Evolutionary conservation across 2,797 vertebrate species (phyloP).

Genomic region (Apogon hyalosoma): DNA sequence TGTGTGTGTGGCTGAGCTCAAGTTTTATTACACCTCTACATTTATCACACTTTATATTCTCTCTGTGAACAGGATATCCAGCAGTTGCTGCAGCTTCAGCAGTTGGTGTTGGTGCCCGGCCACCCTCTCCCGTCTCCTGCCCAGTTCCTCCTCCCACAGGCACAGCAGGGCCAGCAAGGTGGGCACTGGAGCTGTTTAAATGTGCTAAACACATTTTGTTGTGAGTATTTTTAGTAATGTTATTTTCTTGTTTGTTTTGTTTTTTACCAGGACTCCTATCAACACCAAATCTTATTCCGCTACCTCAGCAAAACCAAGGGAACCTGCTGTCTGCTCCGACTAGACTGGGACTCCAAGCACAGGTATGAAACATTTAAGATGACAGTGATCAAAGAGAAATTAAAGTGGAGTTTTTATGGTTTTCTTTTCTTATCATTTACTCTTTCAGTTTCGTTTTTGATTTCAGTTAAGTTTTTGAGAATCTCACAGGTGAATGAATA

Average conservation of each 20-base stretch:
- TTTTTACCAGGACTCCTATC: conserved; percentile 88
- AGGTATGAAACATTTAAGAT: conserved; percentile 77
- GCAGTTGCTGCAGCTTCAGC: conserved; percentile 94
- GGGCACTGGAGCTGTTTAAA: conserved; percentile 1
- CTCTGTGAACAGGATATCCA: conserved; percentile 88
- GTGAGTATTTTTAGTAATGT: not conserved
- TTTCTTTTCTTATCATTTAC: no score
- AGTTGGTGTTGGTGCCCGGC: conserved; percentile 92
- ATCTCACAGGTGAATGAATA: no score
- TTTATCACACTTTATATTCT: not conserved
- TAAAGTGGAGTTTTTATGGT: no score
- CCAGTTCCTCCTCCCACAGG: conserved; percentile 93
- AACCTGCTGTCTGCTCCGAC: conserved; percentile 87
- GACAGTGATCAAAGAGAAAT: conserved; percentile 34
- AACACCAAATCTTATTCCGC: conserved; percentile 94
- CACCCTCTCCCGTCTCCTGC: conserved; percentile 89
- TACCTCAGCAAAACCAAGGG: conserved; percentile 98
- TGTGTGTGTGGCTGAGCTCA: not conserved
- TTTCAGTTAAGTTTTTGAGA: no score
- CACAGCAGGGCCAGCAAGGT: conserved; percentile 95
- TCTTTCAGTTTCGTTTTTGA: no score
- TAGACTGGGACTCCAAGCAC: conserved; percentile 89
- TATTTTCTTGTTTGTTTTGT: not conserved
- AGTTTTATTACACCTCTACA: not conserved
- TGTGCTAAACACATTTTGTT: not conserved